Conservation (phyloP, 2,888 invertebrate genomes). For the Caenorhabditis panamensis region DNA sequence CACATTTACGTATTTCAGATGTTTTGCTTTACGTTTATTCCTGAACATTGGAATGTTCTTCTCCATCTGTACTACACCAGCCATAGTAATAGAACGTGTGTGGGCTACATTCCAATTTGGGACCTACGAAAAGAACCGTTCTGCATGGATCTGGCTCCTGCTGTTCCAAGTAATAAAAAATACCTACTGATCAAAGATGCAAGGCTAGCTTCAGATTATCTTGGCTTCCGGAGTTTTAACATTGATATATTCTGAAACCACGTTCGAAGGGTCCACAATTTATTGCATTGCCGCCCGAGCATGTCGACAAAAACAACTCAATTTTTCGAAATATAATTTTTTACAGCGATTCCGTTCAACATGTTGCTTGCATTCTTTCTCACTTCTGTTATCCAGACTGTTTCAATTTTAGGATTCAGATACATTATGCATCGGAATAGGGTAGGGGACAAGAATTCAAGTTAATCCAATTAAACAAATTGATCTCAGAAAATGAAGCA, state of each 20-base stretch:
- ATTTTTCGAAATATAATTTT: neutral
- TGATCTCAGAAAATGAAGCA: conserved; percentile 17
- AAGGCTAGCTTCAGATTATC: conserved; percentile 4
- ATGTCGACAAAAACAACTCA: neutral
- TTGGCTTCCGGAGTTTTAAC: conserved; percentile 17
- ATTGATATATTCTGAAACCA: conserved; percentile 22
- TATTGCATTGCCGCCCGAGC: conserved; percentile 31
- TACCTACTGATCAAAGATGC: no score
- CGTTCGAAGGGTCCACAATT: conserved; percentile 19
- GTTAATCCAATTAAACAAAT: no score
- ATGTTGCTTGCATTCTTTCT: conserved; percentile 26
- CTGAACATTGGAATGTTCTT: conserved; percentile 44
- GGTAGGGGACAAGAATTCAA: conserved; percentile 17
- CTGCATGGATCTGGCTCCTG: conserved; percentile 22
- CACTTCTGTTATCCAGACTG: conserved; percentile 27
- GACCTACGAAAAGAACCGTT: conserved; percentile 30
- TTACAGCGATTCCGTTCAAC: conserved; percentile 30
- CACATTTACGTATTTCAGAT: conserved; percentile 25
- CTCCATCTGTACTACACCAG: conserved; percentile 46
- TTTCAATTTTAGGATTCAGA: conserved; percentile 15
- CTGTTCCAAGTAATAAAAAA: conserved; percentile 23
- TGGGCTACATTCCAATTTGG: conserved; percentile 9
- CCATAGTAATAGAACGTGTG: conserved; percentile 23
- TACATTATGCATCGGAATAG: conserved; percentile 26
- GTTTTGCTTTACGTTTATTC: conserved; percentile 26